These are phyloP conservation scores for Tetramorium bicarinatum DNA, from an alignment of 2,888 invertebrate genomes.

Conservation along the genomic window DNA sequence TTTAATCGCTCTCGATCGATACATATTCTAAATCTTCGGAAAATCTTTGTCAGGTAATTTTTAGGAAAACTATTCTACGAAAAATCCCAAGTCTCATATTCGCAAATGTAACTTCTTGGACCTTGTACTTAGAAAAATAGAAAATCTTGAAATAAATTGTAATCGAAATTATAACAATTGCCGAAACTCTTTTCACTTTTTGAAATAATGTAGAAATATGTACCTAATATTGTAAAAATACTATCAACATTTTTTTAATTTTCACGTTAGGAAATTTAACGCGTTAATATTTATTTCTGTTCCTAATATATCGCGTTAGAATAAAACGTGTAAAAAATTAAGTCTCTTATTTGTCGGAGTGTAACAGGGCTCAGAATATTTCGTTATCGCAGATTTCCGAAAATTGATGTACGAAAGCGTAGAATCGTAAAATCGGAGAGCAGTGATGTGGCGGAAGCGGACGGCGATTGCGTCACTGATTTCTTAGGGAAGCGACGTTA, in stretches of 20 bases:
- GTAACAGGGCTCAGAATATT: neutral
- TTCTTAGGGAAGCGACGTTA: conserved; percentile 52
- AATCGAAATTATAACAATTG: neutral
- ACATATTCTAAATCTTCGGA: neutral
- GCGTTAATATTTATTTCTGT: neutral
- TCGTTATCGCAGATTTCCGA: neutral
- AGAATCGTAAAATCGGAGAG: conserved; percentile 36
- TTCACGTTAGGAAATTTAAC: neutral
- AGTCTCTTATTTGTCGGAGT: neutral
- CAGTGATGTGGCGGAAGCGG: conserved; percentile 3
- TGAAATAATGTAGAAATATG: neutral
- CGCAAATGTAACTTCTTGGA: neutral
- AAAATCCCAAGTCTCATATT: neutral
- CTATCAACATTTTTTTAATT: neutral
- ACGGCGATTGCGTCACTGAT: conserved; percentile 48
- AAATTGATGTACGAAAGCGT: conserved; percentile 8
- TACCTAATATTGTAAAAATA: neutral
- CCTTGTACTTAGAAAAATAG: neutral
- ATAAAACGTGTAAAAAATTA: too few species aligned
- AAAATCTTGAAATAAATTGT: neutral
- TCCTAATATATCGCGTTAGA: neutral
- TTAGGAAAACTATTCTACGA: neutral
- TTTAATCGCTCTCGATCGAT: conserved; percentile 44
- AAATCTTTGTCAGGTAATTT: neutral
- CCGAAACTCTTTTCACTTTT: neutral